A percentile compares a stretch with the other conserved stretches of the same genome.
These are phyloP conservation scores for Rhopalosiphum nymphaeae DNA, from an alignment of 2,888 invertebrate genomes.

Conservation along the genomic window DNA sequence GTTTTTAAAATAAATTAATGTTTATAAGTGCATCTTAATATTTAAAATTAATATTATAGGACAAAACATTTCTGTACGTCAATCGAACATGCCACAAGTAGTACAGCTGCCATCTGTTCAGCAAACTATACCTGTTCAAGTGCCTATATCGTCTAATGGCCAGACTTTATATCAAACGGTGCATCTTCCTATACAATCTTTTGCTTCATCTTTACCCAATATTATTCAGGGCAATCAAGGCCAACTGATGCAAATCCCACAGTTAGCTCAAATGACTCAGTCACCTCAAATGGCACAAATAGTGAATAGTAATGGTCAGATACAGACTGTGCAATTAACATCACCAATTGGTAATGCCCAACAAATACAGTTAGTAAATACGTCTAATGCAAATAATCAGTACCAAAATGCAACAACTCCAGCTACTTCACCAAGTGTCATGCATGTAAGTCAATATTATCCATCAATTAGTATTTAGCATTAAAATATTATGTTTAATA, in stretches of 20 bases:
- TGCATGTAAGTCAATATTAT: constrained; percentile 39
- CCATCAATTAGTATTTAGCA: background rate
- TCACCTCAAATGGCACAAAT: constrained; percentile 84
- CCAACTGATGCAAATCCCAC: constrained; percentile 85
- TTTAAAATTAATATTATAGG: constrained; percentile 71
- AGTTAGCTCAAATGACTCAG: constrained; percentile 80
- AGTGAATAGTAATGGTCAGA: constrained; percentile 88
- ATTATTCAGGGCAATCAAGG: constrained; percentile 72
- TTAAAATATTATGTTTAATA: background rate
- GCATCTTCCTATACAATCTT: constrained; percentile 90
- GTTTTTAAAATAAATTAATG: constrained; percentile 75
- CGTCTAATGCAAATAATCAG: constrained; percentile 53
- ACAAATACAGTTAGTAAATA: constrained; percentile 64
- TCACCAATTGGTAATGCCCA: constrained; percentile 66
- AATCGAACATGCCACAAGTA: constrained; percentile 73
- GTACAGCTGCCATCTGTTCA: constrained; percentile 77
- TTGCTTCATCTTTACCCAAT: constrained; percentile 76
- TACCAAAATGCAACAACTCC: constrained; percentile 54
- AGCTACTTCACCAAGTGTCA: constrained; percentile 54
- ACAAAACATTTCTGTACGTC: constrained; percentile 80
- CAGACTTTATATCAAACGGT: constrained; percentile 96
- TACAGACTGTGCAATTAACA: constrained; percentile 89
- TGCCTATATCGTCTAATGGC: constrained; percentile 89
- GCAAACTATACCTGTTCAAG: constrained; percentile 90
- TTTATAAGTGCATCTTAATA: background rate